Evolutionary conservation across 2,888 invertebrate genomes (phyloP).

Genomic region (Callimorpha dominula): DNA sequence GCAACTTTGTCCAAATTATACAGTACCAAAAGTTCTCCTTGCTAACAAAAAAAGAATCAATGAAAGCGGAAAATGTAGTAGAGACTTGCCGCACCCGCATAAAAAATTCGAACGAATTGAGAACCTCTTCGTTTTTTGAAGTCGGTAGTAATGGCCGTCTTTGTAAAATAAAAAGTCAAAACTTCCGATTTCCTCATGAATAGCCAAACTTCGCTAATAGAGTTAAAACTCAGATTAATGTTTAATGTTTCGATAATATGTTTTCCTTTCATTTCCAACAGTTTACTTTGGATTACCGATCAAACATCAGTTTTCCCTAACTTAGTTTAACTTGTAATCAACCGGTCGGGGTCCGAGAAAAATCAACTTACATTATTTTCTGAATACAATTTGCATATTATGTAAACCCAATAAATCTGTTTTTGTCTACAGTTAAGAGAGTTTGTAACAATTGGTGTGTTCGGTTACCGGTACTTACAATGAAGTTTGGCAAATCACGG

Average conservation of each 20-base stretch:
- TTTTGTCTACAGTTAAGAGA: too few species aligned
- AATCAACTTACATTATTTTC: background rate
- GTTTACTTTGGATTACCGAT: constrained; percentile 17
- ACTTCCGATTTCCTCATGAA: constrained; percentile 9
- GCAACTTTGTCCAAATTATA: too few species aligned
- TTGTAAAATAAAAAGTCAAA: background rate
- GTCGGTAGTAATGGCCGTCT: background rate
- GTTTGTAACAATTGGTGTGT: too few species aligned
- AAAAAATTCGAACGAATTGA: too few species aligned
- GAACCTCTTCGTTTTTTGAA: background rate
- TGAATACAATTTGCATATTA: too few species aligned
- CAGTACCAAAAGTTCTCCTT: background rate
- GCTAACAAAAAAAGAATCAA: background rate
- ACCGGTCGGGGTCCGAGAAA: constrained; percentile 16
- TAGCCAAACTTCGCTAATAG: constrained; percentile 14
- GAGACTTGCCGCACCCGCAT: background rate
- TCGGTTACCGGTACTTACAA: too few species aligned
- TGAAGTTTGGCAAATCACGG: too few species aligned
- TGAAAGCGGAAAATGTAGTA: background rate
- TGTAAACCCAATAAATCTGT: too few species aligned
- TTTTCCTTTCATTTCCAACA: constrained; percentile 27
- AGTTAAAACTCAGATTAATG: constrained; percentile 22
- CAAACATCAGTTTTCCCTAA: constrained; percentile 22
- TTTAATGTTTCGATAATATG: too few species aligned
- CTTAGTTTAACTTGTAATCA: constrained; percentile 21